Conservation (phyloP, 2,113 vertebrate species). For the Peromyscus californicus region DNA sequence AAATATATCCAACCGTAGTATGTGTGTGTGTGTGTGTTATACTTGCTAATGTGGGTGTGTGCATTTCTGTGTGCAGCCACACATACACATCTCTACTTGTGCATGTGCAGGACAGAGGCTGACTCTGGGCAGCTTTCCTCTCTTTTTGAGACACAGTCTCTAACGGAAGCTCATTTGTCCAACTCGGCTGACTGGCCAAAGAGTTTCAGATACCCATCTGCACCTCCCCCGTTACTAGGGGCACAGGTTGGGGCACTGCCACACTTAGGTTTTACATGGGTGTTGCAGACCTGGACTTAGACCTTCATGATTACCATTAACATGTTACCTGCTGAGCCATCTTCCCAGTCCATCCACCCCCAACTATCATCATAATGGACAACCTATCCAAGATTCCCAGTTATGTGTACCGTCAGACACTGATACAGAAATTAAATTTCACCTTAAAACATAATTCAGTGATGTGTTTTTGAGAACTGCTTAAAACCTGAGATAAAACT, state of each 20-base stretch:
- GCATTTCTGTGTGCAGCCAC: background rate
- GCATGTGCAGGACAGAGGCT: background rate
- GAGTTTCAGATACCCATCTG: background rate
- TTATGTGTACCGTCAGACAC: background rate
- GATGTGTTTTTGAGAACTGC: slow-evolving; percentile 44
- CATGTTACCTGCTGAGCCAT: background rate
- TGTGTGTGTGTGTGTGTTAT: background rate
- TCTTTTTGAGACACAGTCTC: background rate
- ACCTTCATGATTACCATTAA: background rate
- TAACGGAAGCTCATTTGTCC: background rate
- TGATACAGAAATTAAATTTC: background rate
- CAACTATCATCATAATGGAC: background rate
- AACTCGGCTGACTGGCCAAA: background rate
- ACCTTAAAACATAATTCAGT: background rate
- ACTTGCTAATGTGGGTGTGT: background rate
- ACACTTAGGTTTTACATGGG: background rate
- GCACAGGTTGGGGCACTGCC: background rate
- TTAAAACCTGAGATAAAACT: slow-evolving; percentile 17
- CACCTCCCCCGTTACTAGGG: background rate
- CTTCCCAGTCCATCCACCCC: background rate
- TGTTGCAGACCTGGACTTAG: background rate
- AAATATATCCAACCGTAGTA: background rate
- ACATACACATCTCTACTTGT: background rate
- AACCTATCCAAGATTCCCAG: background rate
- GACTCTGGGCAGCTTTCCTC: background rate